Base-by-base conservation (phyloP, 2,888 invertebrate genomes). In the Chrysotoxum bicinctum region DNA sequence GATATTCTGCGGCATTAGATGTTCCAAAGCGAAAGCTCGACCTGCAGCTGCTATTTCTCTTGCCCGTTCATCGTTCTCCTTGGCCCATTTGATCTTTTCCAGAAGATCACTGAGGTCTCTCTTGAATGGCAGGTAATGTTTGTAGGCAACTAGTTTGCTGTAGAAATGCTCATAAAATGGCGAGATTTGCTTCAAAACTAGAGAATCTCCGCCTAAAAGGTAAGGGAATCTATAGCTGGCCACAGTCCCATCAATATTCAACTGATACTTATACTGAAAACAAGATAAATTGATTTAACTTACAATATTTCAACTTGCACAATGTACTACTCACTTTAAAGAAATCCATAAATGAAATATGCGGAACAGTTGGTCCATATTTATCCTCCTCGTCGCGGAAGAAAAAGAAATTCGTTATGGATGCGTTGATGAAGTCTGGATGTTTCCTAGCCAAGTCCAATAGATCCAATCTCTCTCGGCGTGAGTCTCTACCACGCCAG, bases 131-230 rank as follows among this genome's bases (percentile, higher is more conserved):
- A 99, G 93, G 91, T 95, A 99, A 92, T 99, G 98, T 88, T 94
- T 93, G 92, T 95, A 94, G 1, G 97, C 95, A 75, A 93, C 90
- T 12, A 98, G 92, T 87, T 96, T 93, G 45, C 93, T 92, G 90
- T 99, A 99, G 92, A 98, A 99, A 93, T 97, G 96, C 93, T 99
- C 99, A 91, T 98, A 97, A 92, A 97, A 99, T n/a, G 94, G 94
- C 0, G 99, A 99, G 30, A 96, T 95, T 92, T 98, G 98, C 92
- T 99, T 99, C 14, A 99, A 93, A 14, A 98, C 95, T 80, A 98
- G 92, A 0, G 97, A 95, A 89, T 97, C 96, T 1, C 98, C 98
- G 54, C 95, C 96, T 85, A 99, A 92, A 21, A 99, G 93, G 91
- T 98, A 98, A 0, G 99, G 98, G 87, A 98, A 94, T 85, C 99